Base-by-base conservation (phyloP, 2,888 invertebrate species). In the Gymnoscelis rufifasciata region DNA sequence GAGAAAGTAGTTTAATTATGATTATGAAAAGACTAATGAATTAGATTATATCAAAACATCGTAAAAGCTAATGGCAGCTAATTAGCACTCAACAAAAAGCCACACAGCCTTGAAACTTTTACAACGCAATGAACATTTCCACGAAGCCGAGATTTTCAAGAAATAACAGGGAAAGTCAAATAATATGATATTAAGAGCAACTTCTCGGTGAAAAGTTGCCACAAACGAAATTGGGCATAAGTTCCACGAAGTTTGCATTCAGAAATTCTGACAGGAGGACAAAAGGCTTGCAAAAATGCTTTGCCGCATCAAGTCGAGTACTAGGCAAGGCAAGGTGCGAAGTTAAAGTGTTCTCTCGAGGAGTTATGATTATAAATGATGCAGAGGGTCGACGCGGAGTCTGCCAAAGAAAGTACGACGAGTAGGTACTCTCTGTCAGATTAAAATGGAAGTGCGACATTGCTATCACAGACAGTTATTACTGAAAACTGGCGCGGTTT, bases 341-440 rank as follows among this genome's bases (percentile, higher is more conserved):
- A 72, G 68, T 66, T 71, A 67, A 73, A 77, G 71, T 66, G 71
- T 68, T 68, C 68, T 57, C 64, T 68, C 61, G 63, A 63, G 64
- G 62, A 74, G 74, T 77, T 78, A 74, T 75, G 74, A 77, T 78
- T 74, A 78, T 79, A 77, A 80, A 82, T 76, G 73, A 77, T 76
- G 73, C 75, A 78, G 64, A 67, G 66, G 68, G 66, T 62, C 59
- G 64, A 64, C 56, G 64, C 58, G 63, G 66, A 70, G 64, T 14
- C 35, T 24, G 35, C 24, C 19, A 64, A 68, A 65, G 60, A 57
- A 57, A 56, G 61, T 59, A 64, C 60, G 19, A 47, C n/a, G n/a
- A n/a, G n/a, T n/a, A n/a, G n/a, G 26, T 38, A 38, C 27, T 64
- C 64, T 65, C 59, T 58, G 47, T 39, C 47, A 61, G 64, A 68